Evolutionary conservation across 1,140 invertebrate genomes (phyloP), one percentile per base, ranked within the genome.

Genomic region (Drosophila ambigua): DNA sequence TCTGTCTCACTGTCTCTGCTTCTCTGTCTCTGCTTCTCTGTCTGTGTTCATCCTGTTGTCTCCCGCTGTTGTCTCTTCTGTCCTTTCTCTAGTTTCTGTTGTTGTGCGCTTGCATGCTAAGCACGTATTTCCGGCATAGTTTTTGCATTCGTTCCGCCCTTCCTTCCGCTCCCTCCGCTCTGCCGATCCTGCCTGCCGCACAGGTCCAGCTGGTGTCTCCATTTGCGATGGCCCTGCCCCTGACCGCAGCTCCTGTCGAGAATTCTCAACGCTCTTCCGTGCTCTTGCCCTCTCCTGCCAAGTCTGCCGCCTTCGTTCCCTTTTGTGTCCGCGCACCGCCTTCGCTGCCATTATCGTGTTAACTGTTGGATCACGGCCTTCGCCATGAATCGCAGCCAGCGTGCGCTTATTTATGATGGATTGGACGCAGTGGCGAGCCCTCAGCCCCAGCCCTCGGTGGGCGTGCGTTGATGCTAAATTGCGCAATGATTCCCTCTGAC

Each of bases 111-210:
- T 81, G 65, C 74, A 85, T 81, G 82, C 82, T 85, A 85, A 85
- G 81, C 81, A 85, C 81, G 82, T 87, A 87, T 85, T 85, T 87
- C 81, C 81, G 81, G 82, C 77, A 87, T 81, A 85, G 77, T 85
- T 77, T 85, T 79, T 85, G 82, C 72, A 77, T 67, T 79, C 60
- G 63, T 51, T 66, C 53, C 23, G 23, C 35, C 65, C 68, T 26
- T 50, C 15, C 26, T 23, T 24, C 41, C n/a, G 24, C 16, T 11
- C 20, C 20, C 4, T 1, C 35, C 15, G 2, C 28, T n/a, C 43
- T 39, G 9, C 0, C 8, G 31, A 31, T 31, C 31, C 31, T 9
- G 31, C 8, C 31, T 3, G 46, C 60, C 54, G 46, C 35, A 20
- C 20, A 20, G 28, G 28, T 28, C 45, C 53, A 45, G 15, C 49